Evolutionary conservation across 2,888 invertebrate genomes (phyloP).

Genomic region (Argyresthia goedartella): DNA sequence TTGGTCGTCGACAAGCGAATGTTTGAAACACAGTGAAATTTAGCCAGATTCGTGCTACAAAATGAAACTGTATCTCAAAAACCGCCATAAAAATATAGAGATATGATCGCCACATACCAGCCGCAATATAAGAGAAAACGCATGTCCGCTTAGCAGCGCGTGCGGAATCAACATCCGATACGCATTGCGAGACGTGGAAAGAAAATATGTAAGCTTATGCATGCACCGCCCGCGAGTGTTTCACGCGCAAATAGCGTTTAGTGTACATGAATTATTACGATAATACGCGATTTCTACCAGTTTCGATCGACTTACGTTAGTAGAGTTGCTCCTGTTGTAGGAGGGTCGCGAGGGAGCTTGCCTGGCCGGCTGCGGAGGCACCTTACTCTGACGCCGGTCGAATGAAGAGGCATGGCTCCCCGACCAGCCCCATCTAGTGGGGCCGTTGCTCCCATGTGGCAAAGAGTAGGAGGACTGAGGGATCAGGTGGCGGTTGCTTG

Average conservation of each 20-base stretch:
- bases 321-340: constrained; percentile 38
- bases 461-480: constrained; percentile 67
- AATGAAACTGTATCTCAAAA: too few species aligned
- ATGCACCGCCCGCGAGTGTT: constrained; percentile 22
- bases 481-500: constrained; percentile 42
- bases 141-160: constrained; percentile 36
- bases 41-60: too few species aligned
- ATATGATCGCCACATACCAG: constrained; percentile 8
- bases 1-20: too few species aligned
- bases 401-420: constrained; percentile 66
- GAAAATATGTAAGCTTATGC: constrained; percentile 8
- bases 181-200: constrained; percentile 56
- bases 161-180: constrained; percentile 46
- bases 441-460: constrained; percentile 67
- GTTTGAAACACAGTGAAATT: too few species aligned
- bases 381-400: constrained; percentile 57
- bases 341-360: constrained; percentile 52
- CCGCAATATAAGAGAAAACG: constrained; percentile 27
- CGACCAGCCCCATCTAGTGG: constrained; percentile 67
- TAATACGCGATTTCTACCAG: constrained; percentile 12
- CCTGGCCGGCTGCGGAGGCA: constrained; percentile 55
- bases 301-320: constrained; percentile 41
- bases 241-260: constrained; percentile 19
- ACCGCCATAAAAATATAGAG: constrained; percentile 11
- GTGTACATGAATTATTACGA: neutral